Evolutionary conservation across 2,113 vertebrate genomes (phyloP).

Genomic region (Megaceryle torquata): DNA sequence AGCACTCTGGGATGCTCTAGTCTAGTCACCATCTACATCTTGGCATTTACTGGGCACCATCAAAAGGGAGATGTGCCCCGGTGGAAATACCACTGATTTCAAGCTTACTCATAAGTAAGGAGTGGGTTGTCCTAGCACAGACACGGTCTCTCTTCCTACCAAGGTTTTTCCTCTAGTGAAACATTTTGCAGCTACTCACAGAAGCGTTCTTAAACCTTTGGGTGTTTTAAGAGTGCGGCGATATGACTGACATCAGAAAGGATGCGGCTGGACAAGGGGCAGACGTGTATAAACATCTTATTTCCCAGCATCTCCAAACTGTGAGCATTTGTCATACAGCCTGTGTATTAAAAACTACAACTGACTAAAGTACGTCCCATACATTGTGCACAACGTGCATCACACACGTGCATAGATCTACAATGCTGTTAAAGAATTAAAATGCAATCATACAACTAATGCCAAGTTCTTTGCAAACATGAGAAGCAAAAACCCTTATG

Average conservation of each 20-base stretch:
- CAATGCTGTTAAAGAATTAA: slow-evolving; percentile 43
- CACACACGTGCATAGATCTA: neutral
- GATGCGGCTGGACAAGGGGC: neutral
- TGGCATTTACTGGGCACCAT: neutral
- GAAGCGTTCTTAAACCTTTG: neutral
- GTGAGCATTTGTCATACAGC: neutral
- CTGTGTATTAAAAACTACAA: neutral
- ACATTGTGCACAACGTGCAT: accelerated
- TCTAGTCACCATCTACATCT: neutral
- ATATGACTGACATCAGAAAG: neutral
- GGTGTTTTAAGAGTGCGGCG: neutral
- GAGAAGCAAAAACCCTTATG: slow-evolving; percentile 52
- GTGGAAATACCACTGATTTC: neutral
- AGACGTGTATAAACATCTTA: neutral
- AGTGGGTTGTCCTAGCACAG: neutral
- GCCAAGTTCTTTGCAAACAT: slow-evolving; percentile 50
- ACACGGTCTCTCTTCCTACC: neutral
- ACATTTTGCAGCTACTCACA: neutral
- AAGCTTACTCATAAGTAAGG: neutral
- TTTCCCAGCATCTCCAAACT: neutral
- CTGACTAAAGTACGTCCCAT: neutral
- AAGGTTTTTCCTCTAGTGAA: neutral
- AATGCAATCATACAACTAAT: slow-evolving; percentile 54
- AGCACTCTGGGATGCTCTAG: neutral
- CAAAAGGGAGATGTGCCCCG: neutral